Evolutionary conservation across 2,888 invertebrate genomes (phyloP), one percentile per base, ranked within the genome.

Genomic region (Danaus chrysippus): DNA sequence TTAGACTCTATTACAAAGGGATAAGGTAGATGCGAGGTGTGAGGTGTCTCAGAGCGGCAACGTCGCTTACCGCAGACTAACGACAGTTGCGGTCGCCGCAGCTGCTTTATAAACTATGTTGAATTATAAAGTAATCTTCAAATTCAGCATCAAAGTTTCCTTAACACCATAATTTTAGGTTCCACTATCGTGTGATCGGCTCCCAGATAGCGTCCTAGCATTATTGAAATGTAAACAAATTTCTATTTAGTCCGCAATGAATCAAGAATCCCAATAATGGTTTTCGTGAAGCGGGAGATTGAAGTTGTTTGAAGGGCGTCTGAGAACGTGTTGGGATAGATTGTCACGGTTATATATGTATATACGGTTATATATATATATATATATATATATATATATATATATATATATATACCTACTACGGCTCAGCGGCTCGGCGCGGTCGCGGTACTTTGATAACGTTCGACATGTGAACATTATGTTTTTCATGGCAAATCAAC

Each of bases 31-130:
- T 10, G 12, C 3, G 10, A n/a, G n/a, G 12, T 54, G 17, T 61
- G 58, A 55, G 42, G 68, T 63, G 68, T 67, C 56, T 58, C 70
- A 59, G 58, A 59, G 56, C 62, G 70, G 70, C 70, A 68, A 69
- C 65, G 59, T 56, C 65, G 70, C 63, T 10, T 44, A 55, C 56
- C 59, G 57, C 59, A 56, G 53, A 42, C 23, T 17, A 41, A 43
- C 56, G 42, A 17, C 41, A 17, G 17, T 17, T 49, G 49, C 49
- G 46, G 46, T 46, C 10, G 17, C 15, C 49, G 49, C 49, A 17
- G 49, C 49, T 17, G 15, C 9, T 2, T 10, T 17, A 49, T 49
- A 11, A 15, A 49, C 15, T 17, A 17, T 49, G 49, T 15, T 46
- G 10, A n/a, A 10, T 46, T 46, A 2, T 46, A 15, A n/a, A 34